Evolutionary conservation across 2,797 vertebrate species (phyloP), one percentile per base, ranked within the genome.

Genomic region (Hydrophis major): DNA sequence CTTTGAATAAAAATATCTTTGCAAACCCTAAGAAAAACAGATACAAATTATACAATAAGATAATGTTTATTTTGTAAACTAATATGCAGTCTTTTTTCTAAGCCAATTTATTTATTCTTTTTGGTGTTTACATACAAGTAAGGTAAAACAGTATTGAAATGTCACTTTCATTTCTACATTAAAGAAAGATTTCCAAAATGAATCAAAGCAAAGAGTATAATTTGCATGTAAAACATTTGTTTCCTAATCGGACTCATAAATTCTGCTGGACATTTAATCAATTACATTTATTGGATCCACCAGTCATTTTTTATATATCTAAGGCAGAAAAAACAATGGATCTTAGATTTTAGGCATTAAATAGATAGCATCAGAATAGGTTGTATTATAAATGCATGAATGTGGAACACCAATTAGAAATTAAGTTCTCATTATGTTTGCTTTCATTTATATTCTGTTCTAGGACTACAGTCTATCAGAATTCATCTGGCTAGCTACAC

Each of bases 241-340:
- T 94, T 90, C 42, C 66, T 97, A 96, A 97, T 97, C 92, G 95
- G 91, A 97, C 94, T 95, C 53, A 93, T 95, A 97, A 97, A 96
- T 96, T 95, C 95, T 91, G 95, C 93, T n/a, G 66, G 88, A 32
- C 92, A 94, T 96, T 97, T 97, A 97, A 97, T 97, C 94, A 96
- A 94, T 97, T 96, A 95, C 55, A 66, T 94, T 95, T 95, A 94
- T 96, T 97, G 95, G 93, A 96, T 96, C 96, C 91, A 91, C 89
- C 53, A 96, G 42, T 86, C 90, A 93, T 96, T 94, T 97, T 63
- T 63, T 74, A 94, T 93, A 95, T 94, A 50, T 50, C 94, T 96
- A 96, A 95, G 93, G 4, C 50, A 94, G 66, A 97, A 96, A 95
- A 96, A 97, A 95, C 93, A 96, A 95, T 91, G 86, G 90, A 53